A percentile compares a stretch with the other conserved stretches of the same genome.
These are phyloP conservation scores for Lucilia sericata DNA, from an alignment of 1,140 invertebrate genomes.

Conservation along the genomic window DNA sequence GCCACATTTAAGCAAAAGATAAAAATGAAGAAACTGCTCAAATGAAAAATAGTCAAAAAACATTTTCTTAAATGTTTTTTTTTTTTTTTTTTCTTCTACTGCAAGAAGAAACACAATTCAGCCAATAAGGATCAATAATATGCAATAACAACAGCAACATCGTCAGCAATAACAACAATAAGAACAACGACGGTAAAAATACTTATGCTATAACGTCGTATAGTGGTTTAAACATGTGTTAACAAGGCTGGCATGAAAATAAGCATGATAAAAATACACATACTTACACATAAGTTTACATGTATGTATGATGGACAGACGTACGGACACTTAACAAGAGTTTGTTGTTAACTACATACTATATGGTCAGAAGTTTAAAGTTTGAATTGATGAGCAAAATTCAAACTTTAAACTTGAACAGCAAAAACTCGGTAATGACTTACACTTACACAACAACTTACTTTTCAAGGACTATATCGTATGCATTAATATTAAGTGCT, in stretches of 20 bases:
- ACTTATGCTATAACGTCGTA: neutral
- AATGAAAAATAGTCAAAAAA: neutral
- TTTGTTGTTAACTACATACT: too few relatives aligned
- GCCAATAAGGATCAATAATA: slow-evolving; percentile 21
- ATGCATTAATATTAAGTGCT: too few relatives aligned
- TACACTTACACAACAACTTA: too few relatives aligned
- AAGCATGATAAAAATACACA: slow-evolving; percentile 7
- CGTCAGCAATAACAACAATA: neutral
- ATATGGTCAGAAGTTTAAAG: too few relatives aligned
- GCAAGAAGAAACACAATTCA: neutral
- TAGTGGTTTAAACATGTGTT: slow-evolving; percentile 24
- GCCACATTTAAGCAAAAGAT: neutral
- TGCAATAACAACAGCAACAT: neutral
- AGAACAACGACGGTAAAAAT: neutral
- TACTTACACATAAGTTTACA: neutral
- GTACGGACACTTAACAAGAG: too few relatives aligned
- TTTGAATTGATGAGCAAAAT: too few relatives aligned
- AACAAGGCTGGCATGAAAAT: slow-evolving; percentile 23
- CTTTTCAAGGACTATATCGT: too few relatives aligned
- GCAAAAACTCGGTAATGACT: too few relatives aligned
- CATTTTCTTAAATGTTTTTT: neutral
- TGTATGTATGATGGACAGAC: too few relatives aligned
- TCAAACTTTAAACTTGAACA: too few relatives aligned
- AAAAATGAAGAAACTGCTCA: neutral
- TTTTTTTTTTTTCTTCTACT: neutral